Conservation (phyloP, 2,797 vertebrate species). For the Chaetodon trifasciatus region DNA sequence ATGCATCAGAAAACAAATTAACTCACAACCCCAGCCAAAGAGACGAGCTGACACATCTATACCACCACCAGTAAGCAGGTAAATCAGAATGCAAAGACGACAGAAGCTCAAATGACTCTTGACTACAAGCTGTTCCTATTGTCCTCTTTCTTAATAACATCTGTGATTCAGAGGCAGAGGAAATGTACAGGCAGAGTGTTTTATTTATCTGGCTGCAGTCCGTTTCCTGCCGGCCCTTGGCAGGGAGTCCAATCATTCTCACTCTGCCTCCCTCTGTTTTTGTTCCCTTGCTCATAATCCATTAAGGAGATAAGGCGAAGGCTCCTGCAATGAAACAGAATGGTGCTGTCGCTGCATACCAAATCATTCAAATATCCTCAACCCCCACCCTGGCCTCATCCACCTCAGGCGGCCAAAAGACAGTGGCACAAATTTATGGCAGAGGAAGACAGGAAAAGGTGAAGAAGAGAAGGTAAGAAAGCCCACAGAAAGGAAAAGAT, state of each 20-base stretch:
- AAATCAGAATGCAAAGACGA: slow-evolving; percentile 44
- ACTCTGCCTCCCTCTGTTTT: slow-evolving; percentile 77
- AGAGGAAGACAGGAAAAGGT: slow-evolving; percentile 24
- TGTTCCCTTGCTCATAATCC: slow-evolving; percentile 81
- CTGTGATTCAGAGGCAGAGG: slow-evolving; percentile 64
- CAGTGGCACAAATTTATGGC: slow-evolving; percentile 15
- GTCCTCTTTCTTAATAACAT: slow-evolving; percentile 63
- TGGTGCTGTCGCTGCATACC: slow-evolving; percentile 69
- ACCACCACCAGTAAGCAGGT: slow-evolving; percentile 17
- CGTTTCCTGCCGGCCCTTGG: slow-evolving; percentile 69
- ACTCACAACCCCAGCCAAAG: background rate
- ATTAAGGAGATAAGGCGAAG: slow-evolving; percentile 82
- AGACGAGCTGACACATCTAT: background rate
- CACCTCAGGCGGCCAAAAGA: slow-evolving; percentile 39
- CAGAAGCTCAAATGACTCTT: slow-evolving; percentile 59
- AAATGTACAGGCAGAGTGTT: slow-evolving; percentile 63
- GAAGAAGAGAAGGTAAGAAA: background rate
- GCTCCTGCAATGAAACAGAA: slow-evolving; percentile 77
- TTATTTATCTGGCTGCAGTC: slow-evolving; percentile 74
- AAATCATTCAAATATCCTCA: slow-evolving; percentile 73
- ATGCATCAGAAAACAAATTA: slow-evolving; percentile 40
- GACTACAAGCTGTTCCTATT: slow-evolving; percentile 59
- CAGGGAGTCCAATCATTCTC: slow-evolving; percentile 79
- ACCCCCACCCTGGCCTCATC: slow-evolving; percentile 17
- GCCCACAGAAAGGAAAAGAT: background rate